A percentile compares a stretch with the other conserved stretches of the same genome.
These are phyloP conservation scores for Drosophila mettleri DNA, from an alignment of 2,888 invertebrate genomes.

Conservation along the genomic window DNA sequence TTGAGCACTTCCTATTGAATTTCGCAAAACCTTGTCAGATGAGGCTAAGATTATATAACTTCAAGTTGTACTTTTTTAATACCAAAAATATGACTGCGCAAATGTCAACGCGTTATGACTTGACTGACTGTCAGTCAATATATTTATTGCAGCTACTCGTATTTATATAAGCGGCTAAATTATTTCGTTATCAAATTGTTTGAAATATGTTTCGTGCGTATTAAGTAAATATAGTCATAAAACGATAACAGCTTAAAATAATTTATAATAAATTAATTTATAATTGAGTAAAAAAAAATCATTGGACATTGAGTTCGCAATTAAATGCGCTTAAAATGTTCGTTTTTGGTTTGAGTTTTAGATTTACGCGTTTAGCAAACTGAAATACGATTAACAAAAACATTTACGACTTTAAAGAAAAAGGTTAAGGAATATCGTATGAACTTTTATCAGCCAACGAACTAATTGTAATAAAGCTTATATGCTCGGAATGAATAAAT, in stretches of 20 bases:
- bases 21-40: neutral
- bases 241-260: slow-evolving; percentile 1
- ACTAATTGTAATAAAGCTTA: too few species aligned
- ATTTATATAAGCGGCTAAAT: neutral
- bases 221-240: slow-evolving; percentile 9
- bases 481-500: neutral
- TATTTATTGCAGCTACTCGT: neutral
- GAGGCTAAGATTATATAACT: neutral
- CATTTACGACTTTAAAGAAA: neutral
- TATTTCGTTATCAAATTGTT: neutral
- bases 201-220: neutral
- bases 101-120: too few species aligned
- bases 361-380: neutral
- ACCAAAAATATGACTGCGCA: neutral
- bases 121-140: neutral
- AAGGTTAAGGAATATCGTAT: neutral
- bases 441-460: neutral
- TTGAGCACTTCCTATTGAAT: neutral
- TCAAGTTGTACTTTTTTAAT: neutral
- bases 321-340: slow-evolving; percentile 3
- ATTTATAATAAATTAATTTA: slow-evolving; percentile 7
- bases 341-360: slow-evolving; percentile 7
- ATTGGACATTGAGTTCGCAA: slow-evolving; percentile 7
- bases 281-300: too few species aligned
- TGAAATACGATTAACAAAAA: neutral